phyloP scores from a whole-genome alignment of 2,113 vertebrate species.

The Sinocyclocheilus anshuiensis region DNA sequence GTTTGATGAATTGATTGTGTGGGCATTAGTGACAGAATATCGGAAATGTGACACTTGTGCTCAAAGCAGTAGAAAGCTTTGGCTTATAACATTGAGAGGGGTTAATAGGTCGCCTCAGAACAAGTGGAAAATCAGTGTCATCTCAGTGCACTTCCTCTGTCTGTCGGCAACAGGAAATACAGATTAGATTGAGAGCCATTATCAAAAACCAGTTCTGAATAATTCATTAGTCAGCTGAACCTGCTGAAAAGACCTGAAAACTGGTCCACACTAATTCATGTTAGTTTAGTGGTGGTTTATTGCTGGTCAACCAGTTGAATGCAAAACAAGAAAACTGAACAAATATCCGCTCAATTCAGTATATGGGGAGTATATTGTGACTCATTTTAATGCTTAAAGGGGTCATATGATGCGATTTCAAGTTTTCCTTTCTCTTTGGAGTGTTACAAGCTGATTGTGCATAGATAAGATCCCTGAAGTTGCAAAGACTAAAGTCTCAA shows the following conservation, averaged over 20 bases:
- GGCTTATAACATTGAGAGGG: constrained; percentile 25
- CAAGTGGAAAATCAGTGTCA: constrained; percentile 48
- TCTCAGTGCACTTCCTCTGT: constrained; percentile 41
- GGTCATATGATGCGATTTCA: too few relatives aligned
- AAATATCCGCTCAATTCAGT: background rate
- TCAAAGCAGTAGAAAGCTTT: constrained; percentile 39
- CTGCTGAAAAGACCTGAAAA: background rate
- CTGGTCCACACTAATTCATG: background rate
- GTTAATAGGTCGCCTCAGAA: constrained; percentile 48
- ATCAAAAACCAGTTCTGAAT: constrained; percentile 1
- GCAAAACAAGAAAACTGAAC: background rate
- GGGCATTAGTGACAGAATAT: constrained; percentile 49
- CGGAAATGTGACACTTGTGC: constrained; percentile 41
- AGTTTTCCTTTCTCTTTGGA: too few relatives aligned
- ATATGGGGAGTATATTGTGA: background rate
- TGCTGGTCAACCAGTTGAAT: background rate
- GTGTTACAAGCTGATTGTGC: too few relatives aligned
- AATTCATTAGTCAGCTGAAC: background rate
- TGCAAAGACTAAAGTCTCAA: too few relatives aligned
- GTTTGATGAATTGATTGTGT: constrained; percentile 42
- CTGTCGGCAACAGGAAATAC: constrained; percentile 34
- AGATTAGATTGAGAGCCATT: constrained; percentile 36
- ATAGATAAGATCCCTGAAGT: too few relatives aligned
- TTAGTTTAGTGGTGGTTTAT: background rate
- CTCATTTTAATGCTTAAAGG: background rate